Conservation (phyloP, 2,888 invertebrate genomes). For the Gonocerus acuteangulatus region DNA sequence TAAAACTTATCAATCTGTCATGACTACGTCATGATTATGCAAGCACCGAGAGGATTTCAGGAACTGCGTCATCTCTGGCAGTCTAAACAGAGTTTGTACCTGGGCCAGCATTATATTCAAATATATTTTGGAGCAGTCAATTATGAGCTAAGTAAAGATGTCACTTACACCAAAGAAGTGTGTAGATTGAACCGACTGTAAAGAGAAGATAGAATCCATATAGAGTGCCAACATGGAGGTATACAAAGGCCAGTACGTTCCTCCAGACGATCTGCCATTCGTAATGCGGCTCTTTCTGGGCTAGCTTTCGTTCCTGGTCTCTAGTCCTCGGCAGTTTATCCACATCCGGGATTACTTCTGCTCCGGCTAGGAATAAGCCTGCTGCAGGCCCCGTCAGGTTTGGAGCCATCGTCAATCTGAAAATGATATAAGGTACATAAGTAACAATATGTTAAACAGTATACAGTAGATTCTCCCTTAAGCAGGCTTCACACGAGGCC, state of each 20-base stretch:
- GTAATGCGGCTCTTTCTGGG: slow-evolving; percentile 31
- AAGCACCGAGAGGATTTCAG: too few species aligned
- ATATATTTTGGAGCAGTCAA: too few species aligned
- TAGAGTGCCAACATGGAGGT: slow-evolving; percentile 58
- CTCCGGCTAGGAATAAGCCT: slow-evolving; percentile 49
- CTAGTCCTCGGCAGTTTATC: neutral
- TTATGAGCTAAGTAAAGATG: too few species aligned
- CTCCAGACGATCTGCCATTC: slow-evolving; percentile 69
- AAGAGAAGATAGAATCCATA: slow-evolving; percentile 56
- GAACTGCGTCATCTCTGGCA: too few species aligned
- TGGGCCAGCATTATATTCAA: too few species aligned
- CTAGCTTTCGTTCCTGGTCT: neutral
- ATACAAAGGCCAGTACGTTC: slow-evolving; percentile 64
- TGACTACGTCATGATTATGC: too few species aligned
- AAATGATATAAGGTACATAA: too few species aligned
- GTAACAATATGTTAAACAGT: too few species aligned
- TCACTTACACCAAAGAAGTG: slow-evolving; percentile 52
- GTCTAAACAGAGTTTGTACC: too few species aligned
- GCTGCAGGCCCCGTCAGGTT: slow-evolving; percentile 54
- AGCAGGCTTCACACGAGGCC: too few species aligned
- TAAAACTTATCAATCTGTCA: too few species aligned
- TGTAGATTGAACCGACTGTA: slow-evolving; percentile 46
- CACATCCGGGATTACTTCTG: slow-evolving; percentile 39
- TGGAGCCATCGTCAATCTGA: slow-evolving; percentile 50
- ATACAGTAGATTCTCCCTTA: too few species aligned